phyloP scores from a whole-genome alignment of 2,797 vertebrate genomes.

The Phalanger gymnotis region DNA sequence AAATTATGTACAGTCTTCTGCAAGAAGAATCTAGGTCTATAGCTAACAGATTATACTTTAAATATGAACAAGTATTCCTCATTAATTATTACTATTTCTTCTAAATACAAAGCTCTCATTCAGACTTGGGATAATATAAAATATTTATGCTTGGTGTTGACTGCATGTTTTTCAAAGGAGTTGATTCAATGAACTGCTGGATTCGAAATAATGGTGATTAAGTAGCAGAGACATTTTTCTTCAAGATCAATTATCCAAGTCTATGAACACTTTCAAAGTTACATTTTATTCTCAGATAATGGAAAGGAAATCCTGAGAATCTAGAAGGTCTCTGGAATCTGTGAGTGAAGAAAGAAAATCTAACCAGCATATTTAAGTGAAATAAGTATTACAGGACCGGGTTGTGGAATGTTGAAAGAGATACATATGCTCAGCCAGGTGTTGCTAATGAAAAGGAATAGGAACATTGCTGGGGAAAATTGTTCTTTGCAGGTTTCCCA shows the following conservation, averaged over 20 bases:
- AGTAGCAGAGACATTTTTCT: not conserved
- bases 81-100: too few relatives aligned
- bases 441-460: too few relatives aligned
- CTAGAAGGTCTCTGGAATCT: too few relatives aligned
- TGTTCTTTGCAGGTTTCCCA: not conserved
- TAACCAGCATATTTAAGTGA: not conserved
- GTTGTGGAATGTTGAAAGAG: not conserved
- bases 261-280: not conserved
- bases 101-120: too few relatives aligned
- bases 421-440: not conserved
- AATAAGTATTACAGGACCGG: not conserved
- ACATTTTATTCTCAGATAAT: not conserved
- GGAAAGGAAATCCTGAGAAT: slow-evolving; percentile 8
- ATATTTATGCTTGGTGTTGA: not conserved
- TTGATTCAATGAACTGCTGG: not conserved
- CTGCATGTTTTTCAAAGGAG: slow-evolving; percentile 18
- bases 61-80: too few relatives aligned
- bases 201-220: not conserved
- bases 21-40: too few relatives aligned
- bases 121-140: too few relatives aligned
- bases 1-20: too few relatives aligned
- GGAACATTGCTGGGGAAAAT: too few relatives aligned
- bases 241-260: not conserved
- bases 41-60: too few relatives aligned
- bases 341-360: too few relatives aligned